Evolutionary conservation across 2,888 invertebrate species (phyloP).

Genomic region (Venustoraphidia nigricollis): DNA sequence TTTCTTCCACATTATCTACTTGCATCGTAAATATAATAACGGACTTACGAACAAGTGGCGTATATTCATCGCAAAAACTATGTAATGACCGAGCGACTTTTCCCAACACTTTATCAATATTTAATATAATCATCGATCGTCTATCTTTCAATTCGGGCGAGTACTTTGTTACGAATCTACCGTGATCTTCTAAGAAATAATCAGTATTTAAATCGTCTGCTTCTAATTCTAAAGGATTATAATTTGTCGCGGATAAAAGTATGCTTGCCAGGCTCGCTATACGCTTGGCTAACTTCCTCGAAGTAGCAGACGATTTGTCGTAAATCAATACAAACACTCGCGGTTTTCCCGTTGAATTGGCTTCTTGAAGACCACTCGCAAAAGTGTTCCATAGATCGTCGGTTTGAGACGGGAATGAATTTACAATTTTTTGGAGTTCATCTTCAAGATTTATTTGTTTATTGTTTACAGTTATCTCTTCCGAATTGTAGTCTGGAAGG

Average conservation of each 20-base stretch:
- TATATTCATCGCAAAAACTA: constrained; percentile 36
- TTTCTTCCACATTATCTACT: constrained; percentile 16
- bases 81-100: constrained; percentile 34
- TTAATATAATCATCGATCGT: constrained; percentile 22
- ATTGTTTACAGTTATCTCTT: not conserved
- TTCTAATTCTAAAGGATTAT: constrained; percentile 16
- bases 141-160: constrained; percentile 16
- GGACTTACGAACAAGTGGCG: constrained; percentile 27
- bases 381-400: constrained; percentile 23
- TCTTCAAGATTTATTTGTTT: not conserved
- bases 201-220: constrained; percentile 19
- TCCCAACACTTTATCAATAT: constrained; percentile 24
- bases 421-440: not conserved
- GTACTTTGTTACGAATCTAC: constrained; percentile 18
- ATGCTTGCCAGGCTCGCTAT: constrained; percentile 21
- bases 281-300: constrained; percentile 21
- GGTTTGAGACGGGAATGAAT: constrained; percentile 21
- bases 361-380: constrained; percentile 20
- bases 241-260: constrained; percentile 15
- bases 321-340: constrained; percentile 27
- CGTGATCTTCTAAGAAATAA: constrained; percentile 19
- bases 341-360: constrained; percentile 19
- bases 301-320: constrained; percentile 16
- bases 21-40: constrained; percentile 30
- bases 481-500: not conserved